phyloP scores from a whole-genome alignment of 1,140 invertebrate genomes.

The Tyrophagus putrescentiae region DNA sequence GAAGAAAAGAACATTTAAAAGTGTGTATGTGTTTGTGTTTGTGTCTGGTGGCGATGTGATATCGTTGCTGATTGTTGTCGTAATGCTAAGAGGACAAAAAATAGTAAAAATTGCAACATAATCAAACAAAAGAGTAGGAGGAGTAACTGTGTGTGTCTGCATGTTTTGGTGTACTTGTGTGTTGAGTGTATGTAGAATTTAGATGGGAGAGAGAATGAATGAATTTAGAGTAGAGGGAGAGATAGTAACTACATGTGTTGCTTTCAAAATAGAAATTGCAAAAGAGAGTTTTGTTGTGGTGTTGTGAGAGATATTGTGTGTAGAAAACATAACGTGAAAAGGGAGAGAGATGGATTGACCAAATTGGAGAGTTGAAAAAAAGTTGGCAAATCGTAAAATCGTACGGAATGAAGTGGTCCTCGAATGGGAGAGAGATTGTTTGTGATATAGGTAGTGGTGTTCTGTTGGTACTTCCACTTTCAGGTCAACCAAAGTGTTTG shows the following conservation, averaged over 20 bases:
- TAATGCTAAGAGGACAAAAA: neutral
- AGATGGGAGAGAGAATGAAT: no score
- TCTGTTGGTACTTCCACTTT: neutral
- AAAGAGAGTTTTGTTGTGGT: neutral
- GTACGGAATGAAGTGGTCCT: neutral
- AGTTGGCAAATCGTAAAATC: neutral
- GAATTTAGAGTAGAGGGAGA: no score
- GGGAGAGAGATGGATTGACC: neutral
- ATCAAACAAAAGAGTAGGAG: no score
- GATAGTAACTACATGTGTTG: no score
- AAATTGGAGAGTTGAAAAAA: conserved; percentile 4
- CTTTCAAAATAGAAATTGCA: neutral
- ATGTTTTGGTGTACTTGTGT: no score
- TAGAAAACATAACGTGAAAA: no score
- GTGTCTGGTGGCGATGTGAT: neutral
- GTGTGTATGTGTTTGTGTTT: neutral
- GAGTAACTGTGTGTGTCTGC: no score
- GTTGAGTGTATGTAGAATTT: no score
- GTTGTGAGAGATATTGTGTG: neutral
- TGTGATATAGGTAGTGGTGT: no score
- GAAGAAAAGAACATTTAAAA: neutral
- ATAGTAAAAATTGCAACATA: neutral
- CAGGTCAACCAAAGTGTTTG: neutral
- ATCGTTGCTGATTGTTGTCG: neutral
- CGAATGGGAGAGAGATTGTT: no score